phyloP scores from a whole-genome alignment of 2,797 vertebrate genomes.

The Lagodon rhomboides region DNA sequence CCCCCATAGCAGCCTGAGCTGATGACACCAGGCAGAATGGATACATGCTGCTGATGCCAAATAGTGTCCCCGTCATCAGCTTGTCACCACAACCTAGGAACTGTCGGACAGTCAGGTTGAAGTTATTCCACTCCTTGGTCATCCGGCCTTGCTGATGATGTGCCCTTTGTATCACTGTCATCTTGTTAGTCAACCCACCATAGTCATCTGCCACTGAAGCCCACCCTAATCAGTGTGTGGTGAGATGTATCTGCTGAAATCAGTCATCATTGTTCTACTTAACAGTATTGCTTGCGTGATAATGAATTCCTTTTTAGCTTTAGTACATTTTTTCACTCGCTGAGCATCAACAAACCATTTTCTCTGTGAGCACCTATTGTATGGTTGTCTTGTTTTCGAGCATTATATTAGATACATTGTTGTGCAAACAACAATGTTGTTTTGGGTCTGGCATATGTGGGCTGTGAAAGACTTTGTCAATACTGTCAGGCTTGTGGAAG shows the following conservation, averaged over 20 bases:
- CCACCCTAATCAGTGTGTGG: not conserved
- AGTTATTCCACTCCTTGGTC: constrained; percentile 20
- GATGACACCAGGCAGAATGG: constrained; percentile 22
- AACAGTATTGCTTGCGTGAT: not conserved
- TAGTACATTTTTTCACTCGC: not conserved
- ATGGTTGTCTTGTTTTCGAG: not conserved
- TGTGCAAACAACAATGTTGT: constrained; percentile 13
- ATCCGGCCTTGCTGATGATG: not conserved
- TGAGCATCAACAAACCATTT: constrained; percentile 1
- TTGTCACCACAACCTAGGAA: constrained; percentile 16
- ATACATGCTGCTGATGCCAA: not conserved
- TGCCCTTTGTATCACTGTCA: not conserved
- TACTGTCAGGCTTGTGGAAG: constrained; percentile 11
- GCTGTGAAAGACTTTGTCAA: constrained; percentile 19
- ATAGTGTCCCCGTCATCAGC: constrained; percentile 1
- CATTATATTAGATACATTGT: constrained; percentile 2
- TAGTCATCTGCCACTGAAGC: not conserved
- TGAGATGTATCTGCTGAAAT: constrained; percentile 4
- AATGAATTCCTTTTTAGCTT: not conserved
- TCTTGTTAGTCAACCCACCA: not conserved
- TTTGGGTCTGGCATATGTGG: not conserved
- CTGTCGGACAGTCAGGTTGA: constrained; percentile 20
- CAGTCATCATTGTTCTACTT: not conserved
- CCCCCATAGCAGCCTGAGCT: not conserved
- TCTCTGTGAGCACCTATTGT: not conserved